Evolutionary conservation across 2,113 vertebrate genomes (phyloP).

Genomic region (Vulpes vulpes): DNA sequence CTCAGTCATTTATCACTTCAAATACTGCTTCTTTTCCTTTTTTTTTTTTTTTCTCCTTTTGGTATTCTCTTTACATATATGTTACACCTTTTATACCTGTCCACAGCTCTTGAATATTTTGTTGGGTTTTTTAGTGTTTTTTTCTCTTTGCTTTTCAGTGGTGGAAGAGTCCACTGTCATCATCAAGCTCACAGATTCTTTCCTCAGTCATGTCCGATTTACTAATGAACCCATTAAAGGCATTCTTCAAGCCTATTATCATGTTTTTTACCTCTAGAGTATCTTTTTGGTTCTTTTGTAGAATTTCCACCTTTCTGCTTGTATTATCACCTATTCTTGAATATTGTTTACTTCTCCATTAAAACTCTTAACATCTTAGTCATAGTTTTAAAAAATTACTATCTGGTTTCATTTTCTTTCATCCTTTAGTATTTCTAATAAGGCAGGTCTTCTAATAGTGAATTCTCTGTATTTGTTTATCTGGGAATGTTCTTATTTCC

Average conservation of each 20-base stretch:
- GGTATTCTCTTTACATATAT: background rate
- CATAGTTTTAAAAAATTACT: background rate
- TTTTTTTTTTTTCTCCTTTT: background rate
- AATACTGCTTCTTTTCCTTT: background rate
- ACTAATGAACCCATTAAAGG: background rate
- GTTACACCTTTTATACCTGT: background rate
- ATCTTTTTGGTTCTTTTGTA: background rate
- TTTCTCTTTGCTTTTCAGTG: background rate
- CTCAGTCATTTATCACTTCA: background rate
- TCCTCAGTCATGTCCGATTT: background rate
- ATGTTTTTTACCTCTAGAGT: background rate
- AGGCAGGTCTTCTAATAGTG: background rate
- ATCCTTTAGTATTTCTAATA: background rate
- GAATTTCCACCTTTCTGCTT: background rate
- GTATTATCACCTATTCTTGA: background rate
- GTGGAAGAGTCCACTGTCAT: background rate
- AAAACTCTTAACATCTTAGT: background rate
- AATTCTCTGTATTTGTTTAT: background rate
- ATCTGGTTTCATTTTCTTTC: background rate
- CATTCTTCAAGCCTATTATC: background rate
- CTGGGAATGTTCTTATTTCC: background rate
- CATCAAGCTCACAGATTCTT: background rate
- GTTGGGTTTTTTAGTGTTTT: background rate
- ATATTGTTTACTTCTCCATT: background rate
- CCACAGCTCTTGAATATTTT: background rate